Percentiles rank a stretch among this genome's conserved stretches.
These are phyloP conservation scores for Eutolmus rufibarbis DNA, from an alignment of 2,888 invertebrate genomes.

Conservation along the genomic window DNA sequence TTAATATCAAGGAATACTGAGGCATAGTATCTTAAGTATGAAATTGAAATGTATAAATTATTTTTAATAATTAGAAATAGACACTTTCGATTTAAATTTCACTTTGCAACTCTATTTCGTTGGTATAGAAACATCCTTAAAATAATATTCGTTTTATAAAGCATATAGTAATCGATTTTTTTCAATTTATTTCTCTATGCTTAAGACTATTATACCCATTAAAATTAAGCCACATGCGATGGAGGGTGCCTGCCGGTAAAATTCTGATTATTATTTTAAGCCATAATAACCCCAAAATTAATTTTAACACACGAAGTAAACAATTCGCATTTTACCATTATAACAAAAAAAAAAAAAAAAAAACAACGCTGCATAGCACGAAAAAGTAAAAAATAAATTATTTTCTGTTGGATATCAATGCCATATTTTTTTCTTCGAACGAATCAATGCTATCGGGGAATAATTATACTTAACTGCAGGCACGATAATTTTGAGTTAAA, in stretches of 20 bases:
- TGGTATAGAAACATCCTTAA: too few relatives aligned
- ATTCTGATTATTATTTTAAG: not conserved
- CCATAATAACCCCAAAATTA: not conserved
- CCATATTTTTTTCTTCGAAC: not conserved
- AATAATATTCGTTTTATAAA: too few relatives aligned
- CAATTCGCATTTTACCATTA: not conserved
- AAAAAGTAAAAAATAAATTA: not conserved
- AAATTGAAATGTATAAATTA: too few relatives aligned
- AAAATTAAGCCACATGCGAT: not conserved
- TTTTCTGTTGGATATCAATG: not conserved
- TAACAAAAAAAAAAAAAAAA: not conserved
- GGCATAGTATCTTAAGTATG: too few relatives aligned
- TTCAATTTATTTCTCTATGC: not conserved
- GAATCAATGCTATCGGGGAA: not conserved
- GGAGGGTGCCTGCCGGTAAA: not conserved
- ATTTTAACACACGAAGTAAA: not conserved
- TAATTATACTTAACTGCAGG: not conserved
- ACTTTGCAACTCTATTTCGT: too few relatives aligned
- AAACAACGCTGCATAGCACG: not conserved
- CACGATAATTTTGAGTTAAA: not conserved
- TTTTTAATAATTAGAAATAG: too few relatives aligned
- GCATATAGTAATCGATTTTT: too few relatives aligned
- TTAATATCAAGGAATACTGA: too few relatives aligned
- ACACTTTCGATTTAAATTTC: too few relatives aligned
- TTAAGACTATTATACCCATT: not conserved